Conservation (phyloP, 2,797 vertebrate genomes). For the Mycteria americana region DNA sequence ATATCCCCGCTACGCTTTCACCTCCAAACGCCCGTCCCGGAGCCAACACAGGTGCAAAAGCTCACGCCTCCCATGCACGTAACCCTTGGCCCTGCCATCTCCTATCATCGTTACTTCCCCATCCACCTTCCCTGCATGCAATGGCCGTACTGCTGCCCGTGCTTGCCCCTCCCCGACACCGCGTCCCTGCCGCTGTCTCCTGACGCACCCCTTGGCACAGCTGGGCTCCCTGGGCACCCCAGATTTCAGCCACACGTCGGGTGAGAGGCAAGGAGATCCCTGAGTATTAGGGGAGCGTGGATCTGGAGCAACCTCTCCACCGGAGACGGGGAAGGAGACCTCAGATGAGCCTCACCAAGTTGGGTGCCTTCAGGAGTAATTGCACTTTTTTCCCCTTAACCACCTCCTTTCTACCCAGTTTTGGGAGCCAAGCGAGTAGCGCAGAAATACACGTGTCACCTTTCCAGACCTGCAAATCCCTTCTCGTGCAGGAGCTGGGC, state of each 20-base stretch:
- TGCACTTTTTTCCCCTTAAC: background rate
- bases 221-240: background rate
- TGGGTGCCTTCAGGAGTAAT: background rate
- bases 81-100: background rate
- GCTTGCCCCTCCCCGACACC: rapidly evolving
- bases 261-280: background rate
- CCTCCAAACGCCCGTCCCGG: background rate
- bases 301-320: background rate
- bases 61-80: rapidly evolving
- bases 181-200: rapidly evolving
- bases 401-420: background rate
- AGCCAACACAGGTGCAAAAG: background rate
- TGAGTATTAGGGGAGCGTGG: rapidly evolving
- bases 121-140: background rate
- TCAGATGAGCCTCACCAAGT: background rate
- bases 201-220: rapidly evolving
- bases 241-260: rapidly evolving
- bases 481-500: background rate
- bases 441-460: rapidly evolving
- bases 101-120: background rate
- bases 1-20: background rate
- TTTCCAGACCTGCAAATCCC: background rate
- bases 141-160: background rate
- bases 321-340: background rate
- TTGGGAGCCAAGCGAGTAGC: background rate